A percentile compares a stretch with the other conserved stretches of the same genome.
Conservation (phyloP, 2,113 vertebrate genomes). For the Mobula birostris region DNA sequence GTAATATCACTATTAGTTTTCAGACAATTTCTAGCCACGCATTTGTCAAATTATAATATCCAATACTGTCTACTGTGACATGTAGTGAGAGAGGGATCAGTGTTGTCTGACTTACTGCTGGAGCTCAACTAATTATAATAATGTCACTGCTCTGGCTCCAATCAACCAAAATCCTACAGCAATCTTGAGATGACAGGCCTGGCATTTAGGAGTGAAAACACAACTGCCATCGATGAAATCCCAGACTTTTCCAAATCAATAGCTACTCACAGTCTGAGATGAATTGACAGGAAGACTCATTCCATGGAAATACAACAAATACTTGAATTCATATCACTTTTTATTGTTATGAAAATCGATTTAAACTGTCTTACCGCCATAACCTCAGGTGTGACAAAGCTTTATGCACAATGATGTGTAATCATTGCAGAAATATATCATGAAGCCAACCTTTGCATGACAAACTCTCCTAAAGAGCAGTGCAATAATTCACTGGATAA, state of each 20-base stretch:
- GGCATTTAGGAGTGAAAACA: constrained; percentile 1
- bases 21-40: neutral
- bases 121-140: constrained; percentile 17
- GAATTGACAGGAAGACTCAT: neutral
- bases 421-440: neutral
- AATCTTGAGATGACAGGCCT: neutral
- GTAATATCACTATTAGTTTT: constrained; percentile 24
- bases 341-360: too few species aligned
- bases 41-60: constrained; percentile 34
- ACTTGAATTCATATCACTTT: neutral
- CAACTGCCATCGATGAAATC: neutral
- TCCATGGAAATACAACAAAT: too few species aligned
- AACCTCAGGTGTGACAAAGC: neutral
- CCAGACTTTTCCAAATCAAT: neutral
- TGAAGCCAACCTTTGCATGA: neutral
- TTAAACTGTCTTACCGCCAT: neutral
- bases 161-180: neutral
- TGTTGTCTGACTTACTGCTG: neutral
- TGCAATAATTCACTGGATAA: neutral
- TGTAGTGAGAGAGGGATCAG: neutral
- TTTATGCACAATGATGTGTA: neutral
- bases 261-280: neutral
- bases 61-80: constrained; percentile 5
- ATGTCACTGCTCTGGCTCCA: neutral
- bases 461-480: neutral